A percentile compares a stretch with the other conserved stretches of the same genome.
phyloP scores from a whole-genome alignment of 2,797 vertebrate species.

The Sebastes oblongus region DNA sequence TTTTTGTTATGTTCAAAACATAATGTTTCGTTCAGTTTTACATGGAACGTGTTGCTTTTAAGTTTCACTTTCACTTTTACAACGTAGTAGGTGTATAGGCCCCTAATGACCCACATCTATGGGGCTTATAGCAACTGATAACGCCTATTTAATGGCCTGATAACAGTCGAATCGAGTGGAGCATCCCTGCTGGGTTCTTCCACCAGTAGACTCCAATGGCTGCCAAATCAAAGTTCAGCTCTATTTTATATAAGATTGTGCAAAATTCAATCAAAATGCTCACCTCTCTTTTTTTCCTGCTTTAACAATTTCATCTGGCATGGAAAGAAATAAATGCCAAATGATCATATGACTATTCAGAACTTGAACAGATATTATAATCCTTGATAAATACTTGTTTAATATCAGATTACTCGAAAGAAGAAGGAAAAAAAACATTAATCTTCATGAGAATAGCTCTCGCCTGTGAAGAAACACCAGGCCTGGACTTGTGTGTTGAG shows the following conservation, averaged over 20 bases:
- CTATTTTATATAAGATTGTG: slow-evolving; percentile 33
- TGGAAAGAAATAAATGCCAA: slow-evolving; percentile 13
- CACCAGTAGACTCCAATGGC: slow-evolving; percentile 12
- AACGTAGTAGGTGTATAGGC: no score
- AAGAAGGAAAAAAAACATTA: slow-evolving; percentile 34
- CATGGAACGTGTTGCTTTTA: no score
- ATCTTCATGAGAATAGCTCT: slow-evolving; percentile 53
- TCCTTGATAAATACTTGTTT: slow-evolving; percentile 47
- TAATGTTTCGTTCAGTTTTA: no score
- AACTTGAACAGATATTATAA: slow-evolving; percentile 26
- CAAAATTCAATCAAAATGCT: slow-evolving; percentile 14
- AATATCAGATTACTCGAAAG: slow-evolving; percentile 57
- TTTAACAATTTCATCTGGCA: slow-evolving; percentile 37
- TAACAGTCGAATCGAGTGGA: accelerated
- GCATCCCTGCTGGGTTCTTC: slow-evolving; percentile 27
- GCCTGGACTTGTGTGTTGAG: slow-evolving; percentile 68
- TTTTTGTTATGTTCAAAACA: no score
- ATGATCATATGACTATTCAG: slow-evolving; percentile 25
- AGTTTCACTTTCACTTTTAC: no score
- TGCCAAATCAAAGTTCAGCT: slow-evolving; percentile 47
- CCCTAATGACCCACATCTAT: no score
- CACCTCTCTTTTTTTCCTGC: neutral
- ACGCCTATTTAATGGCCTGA: no score
- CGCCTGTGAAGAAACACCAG: slow-evolving; percentile 59
- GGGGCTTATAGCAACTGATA: no score